Evolutionary conservation across 2,797 vertebrate genomes (phyloP), one percentile per base, ranked within the genome.

Genomic region (Muraenolepis orangiensis): DNA sequence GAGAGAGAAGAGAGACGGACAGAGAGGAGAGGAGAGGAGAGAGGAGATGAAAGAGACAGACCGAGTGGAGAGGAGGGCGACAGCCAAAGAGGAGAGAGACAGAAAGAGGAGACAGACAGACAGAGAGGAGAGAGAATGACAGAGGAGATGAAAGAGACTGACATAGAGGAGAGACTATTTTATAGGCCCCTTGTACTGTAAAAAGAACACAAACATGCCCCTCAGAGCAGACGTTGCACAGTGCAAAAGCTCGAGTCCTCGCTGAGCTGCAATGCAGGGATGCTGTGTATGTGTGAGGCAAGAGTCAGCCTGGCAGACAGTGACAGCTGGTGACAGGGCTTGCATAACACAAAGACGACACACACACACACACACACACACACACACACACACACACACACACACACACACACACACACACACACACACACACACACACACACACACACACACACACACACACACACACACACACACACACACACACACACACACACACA

Each of bases 271-370:
- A 70, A 79, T 81, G 84, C 71, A 73, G n/a, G n/a, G n/a, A n/a
- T n/a, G n/a, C n/a, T n/a, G n/a, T n/a, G n/a, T n/a, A n/a, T n/a
- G n/a, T n/a, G n/a, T n/a, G n/a, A n/a, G n/a, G n/a, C n/a, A n/a
- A n/a, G n/a, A n/a, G 82, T 61, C 69, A 38, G 78, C 72, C 74
- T 84, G 80, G 77, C 76, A 86, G 82, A 87, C 77, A 85, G 78
- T 83, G 84, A 91, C 90, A 89, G 86, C 80, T 82, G 87, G 76
- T 77, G 82, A 84, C 81, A 89, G 38, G 71, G 42, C 28, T 40
- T 36, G 31, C 28, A 23, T n/a, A 40, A n/a, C 28, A 57, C 14
- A 29, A 14, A 46, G 14, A 28, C 67, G 18, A 66, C 31, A 64
- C 13, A 66, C 23, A 34, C 77, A 78, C 72, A 81, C 36, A 78